These are phyloP conservation scores for Drosophila melanica DNA, from an alignment of 1,140 invertebrate species.

Conservation along the genomic window DNA sequence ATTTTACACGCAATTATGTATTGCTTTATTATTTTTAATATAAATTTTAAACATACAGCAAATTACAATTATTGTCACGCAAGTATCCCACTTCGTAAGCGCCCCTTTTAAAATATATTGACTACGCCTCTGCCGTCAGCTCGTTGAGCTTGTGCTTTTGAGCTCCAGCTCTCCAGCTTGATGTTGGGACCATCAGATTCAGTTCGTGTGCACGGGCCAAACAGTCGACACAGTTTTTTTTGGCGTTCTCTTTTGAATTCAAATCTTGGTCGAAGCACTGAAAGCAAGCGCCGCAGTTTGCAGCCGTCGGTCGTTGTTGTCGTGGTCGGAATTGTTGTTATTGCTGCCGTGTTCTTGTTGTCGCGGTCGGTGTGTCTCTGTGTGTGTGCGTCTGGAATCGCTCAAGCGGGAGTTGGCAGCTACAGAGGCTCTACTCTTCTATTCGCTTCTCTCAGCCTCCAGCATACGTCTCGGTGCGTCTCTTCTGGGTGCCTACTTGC, in stretches of 20 bases:
- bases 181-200: slow-evolving; percentile 39
- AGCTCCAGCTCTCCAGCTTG: slow-evolving; percentile 50
- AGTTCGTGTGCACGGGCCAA: slow-evolving; percentile 67
- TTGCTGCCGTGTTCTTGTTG: slow-evolving; percentile 5
- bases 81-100: background rate
- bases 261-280: slow-evolving; percentile 23
- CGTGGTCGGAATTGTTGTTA: slow-evolving; percentile 42
- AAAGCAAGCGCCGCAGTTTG: slow-evolving; percentile 44
- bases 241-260: slow-evolving; percentile 23
- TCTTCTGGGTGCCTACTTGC: slow-evolving; percentile 42
- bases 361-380: slow-evolving; percentile 22
- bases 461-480: slow-evolving; percentile 44
- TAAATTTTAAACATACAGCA: background rate
- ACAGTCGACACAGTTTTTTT: slow-evolving; percentile 56
- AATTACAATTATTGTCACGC: too few relatives aligned
- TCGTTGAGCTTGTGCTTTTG: slow-evolving; percentile 42
- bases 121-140: slow-evolving; percentile 15
- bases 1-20: background rate
- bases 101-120: background rate
- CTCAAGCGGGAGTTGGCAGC: slow-evolving; percentile 49
- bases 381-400: slow-evolving; percentile 44
- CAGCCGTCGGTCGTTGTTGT: slow-evolving; percentile 36
- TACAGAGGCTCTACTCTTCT: slow-evolving; percentile 22
- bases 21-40: background rate
- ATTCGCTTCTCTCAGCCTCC: slow-evolving; percentile 31